Conservation (phyloP, 2,797 vertebrate species). For the Lepus townsendii region DNA sequence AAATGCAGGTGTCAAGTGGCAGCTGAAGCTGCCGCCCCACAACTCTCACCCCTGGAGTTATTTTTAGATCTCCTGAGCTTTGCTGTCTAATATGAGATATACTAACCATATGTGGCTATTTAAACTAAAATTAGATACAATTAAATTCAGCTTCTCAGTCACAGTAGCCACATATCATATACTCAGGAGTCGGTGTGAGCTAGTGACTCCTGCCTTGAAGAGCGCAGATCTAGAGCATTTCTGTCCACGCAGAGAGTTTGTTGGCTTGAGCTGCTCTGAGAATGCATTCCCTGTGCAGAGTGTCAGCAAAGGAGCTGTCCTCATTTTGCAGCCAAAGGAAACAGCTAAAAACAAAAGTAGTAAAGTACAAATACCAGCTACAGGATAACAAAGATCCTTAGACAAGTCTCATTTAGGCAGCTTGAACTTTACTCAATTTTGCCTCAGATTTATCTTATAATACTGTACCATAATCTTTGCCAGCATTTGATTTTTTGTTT, state of each 20-base stretch:
- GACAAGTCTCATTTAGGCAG: background rate
- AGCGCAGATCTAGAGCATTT: background rate
- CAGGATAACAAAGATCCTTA: background rate
- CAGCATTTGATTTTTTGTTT: constrained; percentile 57
- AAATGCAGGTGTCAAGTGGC: too few species aligned
- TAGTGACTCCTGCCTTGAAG: background rate
- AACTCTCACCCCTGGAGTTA: background rate
- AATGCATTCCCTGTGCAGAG: background rate
- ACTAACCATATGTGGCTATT: background rate
- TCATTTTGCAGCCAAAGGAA: constrained; percentile 88
- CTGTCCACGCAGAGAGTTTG: background rate
- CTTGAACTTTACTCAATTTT: constrained; percentile 34
- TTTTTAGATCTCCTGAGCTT: constrained; percentile 4
- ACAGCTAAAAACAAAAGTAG: constrained; percentile 89
- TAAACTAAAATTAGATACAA: constrained; percentile 27
- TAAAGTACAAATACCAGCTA: constrained; percentile 88
- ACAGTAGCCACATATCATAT: background rate
- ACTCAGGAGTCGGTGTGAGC: background rate
- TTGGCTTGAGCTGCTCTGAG: background rate
- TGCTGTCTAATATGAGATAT: background rate
- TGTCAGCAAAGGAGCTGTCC: constrained; percentile 89
- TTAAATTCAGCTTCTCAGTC: constrained; percentile 10
- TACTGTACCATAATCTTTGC: background rate
- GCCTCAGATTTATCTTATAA: background rate
- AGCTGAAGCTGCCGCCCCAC: too few species aligned